phyloP scores from a whole-genome alignment of 2,113 vertebrate genomes.

The Limanda limanda region DNA sequence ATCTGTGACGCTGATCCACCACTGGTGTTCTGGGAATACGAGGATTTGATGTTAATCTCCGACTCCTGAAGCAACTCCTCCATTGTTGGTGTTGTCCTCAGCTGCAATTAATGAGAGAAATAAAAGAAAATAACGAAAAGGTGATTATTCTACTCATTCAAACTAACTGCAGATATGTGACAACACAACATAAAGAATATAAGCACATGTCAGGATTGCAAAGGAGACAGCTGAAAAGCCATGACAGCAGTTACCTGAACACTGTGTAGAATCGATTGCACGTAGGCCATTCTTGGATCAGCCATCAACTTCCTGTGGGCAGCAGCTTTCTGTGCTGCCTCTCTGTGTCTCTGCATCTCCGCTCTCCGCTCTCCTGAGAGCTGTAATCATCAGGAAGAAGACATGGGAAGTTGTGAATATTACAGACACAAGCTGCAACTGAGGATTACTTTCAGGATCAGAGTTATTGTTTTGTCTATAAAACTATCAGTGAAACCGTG shows the following conservation, averaged over 20 bases:
- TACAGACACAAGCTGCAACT: background rate
- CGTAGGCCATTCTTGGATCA: slow-evolving; percentile 55
- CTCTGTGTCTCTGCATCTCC: slow-evolving; percentile 73
- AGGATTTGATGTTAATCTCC: slow-evolving; percentile 6
- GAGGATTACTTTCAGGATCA: background rate
- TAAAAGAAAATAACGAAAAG: background rate
- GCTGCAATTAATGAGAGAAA: slow-evolving; percentile 51
- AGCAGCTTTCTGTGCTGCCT: slow-evolving; percentile 44
- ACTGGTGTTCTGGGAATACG: background rate
- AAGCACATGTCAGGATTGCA: background rate
- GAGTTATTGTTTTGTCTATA: too few species aligned
- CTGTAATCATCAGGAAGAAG: slow-evolving; percentile 61
- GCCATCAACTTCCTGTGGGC: slow-evolving; percentile 35
- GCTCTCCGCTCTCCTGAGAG: slow-evolving; percentile 66
- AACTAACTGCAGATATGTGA: background rate
- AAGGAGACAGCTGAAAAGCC: background rate
- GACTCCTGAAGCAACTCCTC: slow-evolving; percentile 73
- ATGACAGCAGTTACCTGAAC: slow-evolving; percentile 70
- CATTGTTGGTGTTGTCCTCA: slow-evolving; percentile 73
- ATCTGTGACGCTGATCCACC: slow-evolving; percentile 5
- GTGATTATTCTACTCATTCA: background rate
- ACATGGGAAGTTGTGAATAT: background rate
- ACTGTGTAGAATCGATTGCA: slow-evolving; percentile 72
- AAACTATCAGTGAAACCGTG: too few species aligned
- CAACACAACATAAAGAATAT: background rate